Percentiles rank a stretch among this genome's conserved stretches.
phyloP scores from a whole-genome alignment of 2,113 vertebrate genomes.

The Alligator mississippiensis region DNA sequence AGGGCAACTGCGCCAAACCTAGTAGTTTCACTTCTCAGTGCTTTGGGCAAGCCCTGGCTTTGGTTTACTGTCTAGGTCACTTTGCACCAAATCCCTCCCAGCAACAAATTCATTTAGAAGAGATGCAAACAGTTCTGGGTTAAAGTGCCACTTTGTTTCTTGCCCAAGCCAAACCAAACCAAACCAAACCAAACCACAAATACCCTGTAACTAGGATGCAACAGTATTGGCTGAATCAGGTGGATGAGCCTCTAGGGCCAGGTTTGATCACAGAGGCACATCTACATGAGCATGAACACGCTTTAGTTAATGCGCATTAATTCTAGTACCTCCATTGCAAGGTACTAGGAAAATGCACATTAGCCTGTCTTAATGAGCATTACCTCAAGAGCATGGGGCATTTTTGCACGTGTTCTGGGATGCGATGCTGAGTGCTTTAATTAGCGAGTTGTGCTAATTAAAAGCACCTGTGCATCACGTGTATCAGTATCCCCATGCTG shows the following conservation, averaged over 20 bases:
- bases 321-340: too few species aligned
- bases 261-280: not conserved
- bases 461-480: too few species aligned
- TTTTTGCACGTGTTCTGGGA: too few species aligned
- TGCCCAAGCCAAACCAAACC: not conserved
- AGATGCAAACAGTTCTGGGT: constrained; percentile 27
- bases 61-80: constrained; percentile 16
- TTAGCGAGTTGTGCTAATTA: too few species aligned
- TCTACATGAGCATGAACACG: too few species aligned
- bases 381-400: too few species aligned
- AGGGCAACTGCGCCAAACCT: constrained; percentile 7
- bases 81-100: constrained; percentile 18
- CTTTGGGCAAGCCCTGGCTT: not conserved
- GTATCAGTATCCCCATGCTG: too few species aligned
- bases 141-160: not conserved
- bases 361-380: too few species aligned
- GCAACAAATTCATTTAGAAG: not conserved
- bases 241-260: not conserved
- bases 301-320: too few species aligned
- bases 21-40: not conserved
- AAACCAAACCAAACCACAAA: not conserved
- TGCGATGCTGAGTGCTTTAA: too few species aligned
- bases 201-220: constrained; percentile 41
- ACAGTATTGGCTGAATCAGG: not conserved
- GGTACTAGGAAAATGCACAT: too few species aligned